Conservation (phyloP, 2,113 vertebrate species). For the Genyomyrus donnyi region DNA sequence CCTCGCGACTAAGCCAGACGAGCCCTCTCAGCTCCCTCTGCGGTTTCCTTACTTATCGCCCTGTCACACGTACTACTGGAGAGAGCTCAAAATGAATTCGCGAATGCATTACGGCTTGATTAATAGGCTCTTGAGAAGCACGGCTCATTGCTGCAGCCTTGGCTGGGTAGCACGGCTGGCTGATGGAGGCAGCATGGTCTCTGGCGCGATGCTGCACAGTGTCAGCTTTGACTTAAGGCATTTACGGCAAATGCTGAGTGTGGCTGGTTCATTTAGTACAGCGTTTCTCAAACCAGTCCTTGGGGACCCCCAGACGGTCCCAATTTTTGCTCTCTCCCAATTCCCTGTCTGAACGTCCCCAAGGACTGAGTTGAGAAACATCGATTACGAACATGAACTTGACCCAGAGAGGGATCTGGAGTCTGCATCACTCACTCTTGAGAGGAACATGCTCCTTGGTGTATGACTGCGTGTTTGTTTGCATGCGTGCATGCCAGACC, state of each 20-base stretch:
- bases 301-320: not conserved
- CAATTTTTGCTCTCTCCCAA: too few species aligned
- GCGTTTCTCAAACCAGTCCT: not conserved
- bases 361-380: not conserved
- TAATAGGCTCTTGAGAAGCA: constrained; percentile 27
- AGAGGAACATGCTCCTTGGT: not conserved
- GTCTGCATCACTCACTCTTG: not conserved
- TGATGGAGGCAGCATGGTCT: constrained; percentile 14
- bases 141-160: constrained; percentile 4
- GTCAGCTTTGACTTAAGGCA: constrained; percentile 33
- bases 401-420: not conserved
- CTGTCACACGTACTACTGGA: constrained; percentile 19
- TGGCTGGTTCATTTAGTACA: constrained; percentile 34
- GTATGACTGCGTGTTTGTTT: not conserved
- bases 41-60: not conserved
- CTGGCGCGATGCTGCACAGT: not conserved
- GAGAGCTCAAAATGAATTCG: constrained; percentile 29
- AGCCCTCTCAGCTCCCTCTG: not conserved
- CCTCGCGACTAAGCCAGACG: not conserved
- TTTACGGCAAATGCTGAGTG: constrained; percentile 34
- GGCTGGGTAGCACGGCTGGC: not conserved
- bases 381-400: constrained; percentile 42
- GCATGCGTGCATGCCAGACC: not conserved
- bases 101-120: constrained; percentile 31
- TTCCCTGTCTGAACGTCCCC: not conserved